Evolutionary conservation across 2,888 invertebrate genomes (phyloP).

Genomic region (Ennomos erosarius): DNA sequence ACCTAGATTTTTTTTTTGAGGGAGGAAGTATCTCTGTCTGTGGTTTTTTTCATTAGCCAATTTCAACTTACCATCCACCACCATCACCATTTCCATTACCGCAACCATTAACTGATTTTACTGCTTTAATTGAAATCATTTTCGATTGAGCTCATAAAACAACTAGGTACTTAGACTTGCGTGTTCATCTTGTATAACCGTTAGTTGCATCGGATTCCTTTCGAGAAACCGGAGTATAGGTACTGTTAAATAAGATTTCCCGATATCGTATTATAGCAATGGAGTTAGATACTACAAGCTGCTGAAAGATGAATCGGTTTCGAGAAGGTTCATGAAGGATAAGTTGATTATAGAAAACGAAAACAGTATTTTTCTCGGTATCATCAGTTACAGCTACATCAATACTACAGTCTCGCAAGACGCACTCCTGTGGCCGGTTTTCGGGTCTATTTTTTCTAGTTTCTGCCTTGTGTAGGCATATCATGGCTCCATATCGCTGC

Average conservation of each 20-base stretch:
- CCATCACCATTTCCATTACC: no score
- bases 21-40: no score
- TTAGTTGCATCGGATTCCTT: slow-evolving; percentile 21
- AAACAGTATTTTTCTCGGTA: slow-evolving; percentile 5
- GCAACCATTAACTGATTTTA: slow-evolving; percentile 2
- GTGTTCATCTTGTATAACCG: slow-evolving; percentile 24
- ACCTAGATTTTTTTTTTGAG: no score
- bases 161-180: slow-evolving; percentile 5
- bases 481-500: no score
- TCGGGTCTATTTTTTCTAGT: no score
- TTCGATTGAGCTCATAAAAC: slow-evolving; percentile 15
- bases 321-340: not conserved
- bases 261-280: slow-evolving; percentile 12
- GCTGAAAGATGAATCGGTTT: slow-evolving; percentile 22
- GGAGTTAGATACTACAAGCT: not conserved
- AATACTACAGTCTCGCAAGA: no score
- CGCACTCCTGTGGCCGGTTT: no score
- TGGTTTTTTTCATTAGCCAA: no score
- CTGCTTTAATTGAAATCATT: slow-evolving; percentile 19
- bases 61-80: no score
- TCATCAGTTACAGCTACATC: no score
- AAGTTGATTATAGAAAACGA: slow-evolving; percentile 10
- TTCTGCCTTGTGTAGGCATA: no score
- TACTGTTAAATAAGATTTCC: slow-evolving; percentile 24
- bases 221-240: slow-evolving; percentile 23